A percentile compares a stretch with the other conserved stretches of the same genome.
Conservation (phyloP, 2,888 invertebrate species). For the Oxystoma pomonae region DNA sequence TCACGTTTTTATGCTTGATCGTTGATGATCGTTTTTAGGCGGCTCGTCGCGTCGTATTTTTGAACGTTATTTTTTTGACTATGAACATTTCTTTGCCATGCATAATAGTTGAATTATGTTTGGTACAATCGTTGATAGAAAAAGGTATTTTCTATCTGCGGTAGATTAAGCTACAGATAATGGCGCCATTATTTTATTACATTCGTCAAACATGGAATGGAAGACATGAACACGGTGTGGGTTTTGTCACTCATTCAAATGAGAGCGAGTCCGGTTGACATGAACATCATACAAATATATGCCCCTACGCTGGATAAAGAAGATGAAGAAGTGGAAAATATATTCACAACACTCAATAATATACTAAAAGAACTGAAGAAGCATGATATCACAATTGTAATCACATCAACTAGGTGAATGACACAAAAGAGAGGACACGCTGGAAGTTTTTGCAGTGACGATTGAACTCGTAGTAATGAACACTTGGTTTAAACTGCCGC, state of each 20-base stretch:
- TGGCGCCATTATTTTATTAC: too few relatives aligned
- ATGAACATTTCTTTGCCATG: too few relatives aligned
- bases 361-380: conserved; percentile 8
- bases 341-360: conserved; percentile 5
- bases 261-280: conserved; percentile 7
- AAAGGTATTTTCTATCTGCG: too few relatives aligned
- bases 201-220: too few relatives aligned
- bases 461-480: background rate
- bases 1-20: too few relatives aligned
- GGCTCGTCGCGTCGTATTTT: too few relatives aligned
- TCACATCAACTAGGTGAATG: background rate
- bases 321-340: conserved; percentile 7
- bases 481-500: conserved; percentile 1
- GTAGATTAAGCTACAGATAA: too few relatives aligned
- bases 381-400: conserved; percentile 4
- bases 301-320: conserved; percentile 8
- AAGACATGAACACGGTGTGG: background rate
- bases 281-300: conserved; percentile 10
- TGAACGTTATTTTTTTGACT: too few relatives aligned
- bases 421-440: conserved; percentile 4
- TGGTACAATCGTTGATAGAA: too few relatives aligned
- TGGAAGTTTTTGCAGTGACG: conserved; percentile 7
- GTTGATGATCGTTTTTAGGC: too few relatives aligned
- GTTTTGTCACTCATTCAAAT: conserved; percentile 8
- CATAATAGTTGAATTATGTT: too few relatives aligned